Base-by-base conservation (phyloP, 1,140 invertebrate genomes). In the Drosophila leontia region DNA sequence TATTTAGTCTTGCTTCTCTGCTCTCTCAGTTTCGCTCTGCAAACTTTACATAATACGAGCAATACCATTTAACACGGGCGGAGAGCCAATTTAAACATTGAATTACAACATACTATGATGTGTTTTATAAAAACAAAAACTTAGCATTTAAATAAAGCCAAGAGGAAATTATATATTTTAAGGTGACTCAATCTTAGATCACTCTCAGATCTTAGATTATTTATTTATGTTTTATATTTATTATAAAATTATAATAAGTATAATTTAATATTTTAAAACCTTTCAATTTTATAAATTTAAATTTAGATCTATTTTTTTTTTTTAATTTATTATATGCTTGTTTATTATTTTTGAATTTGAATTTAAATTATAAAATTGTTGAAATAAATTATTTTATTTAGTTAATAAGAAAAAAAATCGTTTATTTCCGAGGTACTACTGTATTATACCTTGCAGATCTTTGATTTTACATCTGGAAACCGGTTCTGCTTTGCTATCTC, bases 21-120 rank as follows among this genome's bases (percentile, higher is more conserved):
- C n/a, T 42, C 55, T 61, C 39, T 61, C 37, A 26, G 62, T 26
- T 61, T 57, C 35, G 26, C n/a, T 62, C 44, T 41, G n/a, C 53
- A 26, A 61, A 51, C 44, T 23, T 34, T 50, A 35, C 19, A 50
- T 55, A 55, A 37, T 55, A 37, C 12, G 12, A 23, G 17, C 7
- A 35, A 53, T 8, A 9, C 12, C 32, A 35, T 53, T 53, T 19
- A 35, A 8, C 17, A 35, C 12, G n/a, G 11, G 11, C 11, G 7
- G 29, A 17, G 11, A 19, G 50, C 17, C 19, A 45, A 44, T 11
- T 44, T 9, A 44, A 44, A 26, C 26, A 11, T 13, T 12, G 0
- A 9, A 42, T 1, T 19, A 37, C 11, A 45, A 45, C 8, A 19
- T 19, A 19, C 19, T 19, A 23, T 23, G 23, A 11, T 19, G 3